Conservation (phyloP, 2,888 invertebrate genomes). For the Ctenicera cuprea region DNA sequence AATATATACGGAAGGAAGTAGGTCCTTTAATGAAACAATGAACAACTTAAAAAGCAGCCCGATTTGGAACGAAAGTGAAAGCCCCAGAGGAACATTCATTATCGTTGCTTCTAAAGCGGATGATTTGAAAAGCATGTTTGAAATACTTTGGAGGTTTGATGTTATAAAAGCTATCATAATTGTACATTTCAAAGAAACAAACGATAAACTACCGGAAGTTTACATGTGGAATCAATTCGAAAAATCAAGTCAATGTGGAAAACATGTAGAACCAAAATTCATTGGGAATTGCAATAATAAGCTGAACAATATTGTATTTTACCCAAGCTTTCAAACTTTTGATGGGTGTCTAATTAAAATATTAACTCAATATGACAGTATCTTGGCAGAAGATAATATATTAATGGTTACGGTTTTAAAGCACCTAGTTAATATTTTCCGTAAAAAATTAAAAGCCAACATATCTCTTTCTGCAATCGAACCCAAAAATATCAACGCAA, state of each 20-base stretch:
- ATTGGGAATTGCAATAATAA: neutral
- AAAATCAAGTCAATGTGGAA: slow-evolving; percentile 17
- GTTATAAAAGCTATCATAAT: neutral
- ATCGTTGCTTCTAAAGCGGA: neutral
- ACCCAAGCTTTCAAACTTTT: neutral
- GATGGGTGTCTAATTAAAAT: slow-evolving; percentile 9
- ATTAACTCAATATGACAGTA: neutral
- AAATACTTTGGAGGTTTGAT: slow-evolving; percentile 6
- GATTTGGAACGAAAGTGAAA: neutral
- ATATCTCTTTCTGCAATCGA: neutral
- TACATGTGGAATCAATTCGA: slow-evolving; percentile 16
- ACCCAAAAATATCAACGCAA: too few species aligned
- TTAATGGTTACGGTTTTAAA: neutral
- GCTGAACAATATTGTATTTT: neutral
- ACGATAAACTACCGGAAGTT: neutral
- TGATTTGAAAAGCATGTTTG: neutral
- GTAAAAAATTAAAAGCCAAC: neutral
- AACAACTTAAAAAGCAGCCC: neutral
- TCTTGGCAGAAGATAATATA: neutral
- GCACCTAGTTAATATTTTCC: neutral
- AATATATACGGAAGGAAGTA: neutral
- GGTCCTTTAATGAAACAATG: neutral
- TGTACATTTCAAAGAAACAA: too few species aligned
- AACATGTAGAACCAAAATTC: neutral
- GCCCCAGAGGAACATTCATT: neutral